Evolutionary conservation across 2,888 invertebrate genomes (phyloP).

Genomic region (Trissoscelio sp.): DNA sequence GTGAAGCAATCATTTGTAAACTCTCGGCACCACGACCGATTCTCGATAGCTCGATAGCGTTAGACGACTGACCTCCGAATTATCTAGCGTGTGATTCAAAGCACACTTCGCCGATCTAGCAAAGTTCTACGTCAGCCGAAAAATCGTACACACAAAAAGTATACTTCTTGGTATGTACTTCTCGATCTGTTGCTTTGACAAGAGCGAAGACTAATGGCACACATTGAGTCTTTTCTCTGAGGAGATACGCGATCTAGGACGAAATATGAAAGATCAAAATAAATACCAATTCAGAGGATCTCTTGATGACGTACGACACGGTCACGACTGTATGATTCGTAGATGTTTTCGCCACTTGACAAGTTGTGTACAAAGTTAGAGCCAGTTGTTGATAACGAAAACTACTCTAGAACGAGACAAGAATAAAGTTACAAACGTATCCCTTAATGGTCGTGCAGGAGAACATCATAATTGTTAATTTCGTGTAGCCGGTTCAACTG

Average conservation of each 20-base stretch:
- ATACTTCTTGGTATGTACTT: conserved; percentile 68
- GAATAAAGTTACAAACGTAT: conserved; percentile 40
- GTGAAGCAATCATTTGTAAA: conserved; percentile 38
- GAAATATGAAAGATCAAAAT: conserved; percentile 61
- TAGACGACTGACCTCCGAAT: conserved; percentile 82
- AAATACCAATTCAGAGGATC: conserved; percentile 58
- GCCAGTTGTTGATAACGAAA: conserved; percentile 52
- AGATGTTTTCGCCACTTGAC: conserved; percentile 63
- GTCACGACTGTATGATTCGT: conserved; percentile 46
- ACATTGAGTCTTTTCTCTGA: conserved; percentile 48
- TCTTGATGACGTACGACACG: conserved; percentile 68
- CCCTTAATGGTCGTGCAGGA: conserved; percentile 33
- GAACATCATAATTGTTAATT: conserved; percentile 36
- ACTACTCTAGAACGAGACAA: conserved; percentile 31
- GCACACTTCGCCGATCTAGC: conserved; percentile 73
- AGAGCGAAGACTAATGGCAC: conserved; percentile 35
- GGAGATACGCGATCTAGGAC: conserved; percentile 37
- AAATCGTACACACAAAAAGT: conserved; percentile 64
- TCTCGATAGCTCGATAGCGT: conserved; percentile 80
- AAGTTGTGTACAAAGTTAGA: conserved; percentile 66
- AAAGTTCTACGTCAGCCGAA: conserved; percentile 71
- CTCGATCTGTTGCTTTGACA: conserved; percentile 66
- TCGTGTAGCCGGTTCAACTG: conserved; percentile 43
- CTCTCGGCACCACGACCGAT: conserved; percentile 77
- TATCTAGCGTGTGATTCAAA: conserved; percentile 74